Conservation (phyloP, 2,888 invertebrate species). For the Caenorhabditis uteleia region DNA sequence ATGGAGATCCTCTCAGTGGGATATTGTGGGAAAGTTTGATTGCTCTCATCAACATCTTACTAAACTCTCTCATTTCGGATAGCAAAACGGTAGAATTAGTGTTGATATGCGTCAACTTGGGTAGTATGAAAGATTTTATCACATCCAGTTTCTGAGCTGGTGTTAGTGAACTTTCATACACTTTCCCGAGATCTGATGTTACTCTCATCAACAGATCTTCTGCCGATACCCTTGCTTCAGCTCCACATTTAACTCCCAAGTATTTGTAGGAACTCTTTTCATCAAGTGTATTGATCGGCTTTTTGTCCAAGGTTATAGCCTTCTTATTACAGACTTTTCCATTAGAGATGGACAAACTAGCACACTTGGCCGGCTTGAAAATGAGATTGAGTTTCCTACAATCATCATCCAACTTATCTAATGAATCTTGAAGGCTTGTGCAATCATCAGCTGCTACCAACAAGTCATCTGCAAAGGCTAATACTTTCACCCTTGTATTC, state of each 20-base stretch:
- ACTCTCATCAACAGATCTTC: background rate
- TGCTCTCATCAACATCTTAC: background rate
- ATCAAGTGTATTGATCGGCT: conserved; percentile 3
- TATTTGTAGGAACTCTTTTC: conserved; percentile 16
- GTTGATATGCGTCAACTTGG: conserved; percentile 9
- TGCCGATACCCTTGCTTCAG: background rate
- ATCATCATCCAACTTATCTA: conserved; percentile 5
- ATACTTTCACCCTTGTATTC: conserved; percentile 1
- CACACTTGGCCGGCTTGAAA: conserved; percentile 40
- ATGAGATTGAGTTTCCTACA: conserved; percentile 13
- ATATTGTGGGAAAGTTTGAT: conserved; percentile 3
- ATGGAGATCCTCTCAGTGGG: conserved; percentile 1
- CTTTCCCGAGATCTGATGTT: background rate
- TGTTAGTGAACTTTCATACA: background rate
- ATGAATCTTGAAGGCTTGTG: conserved; percentile 1
- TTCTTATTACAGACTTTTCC: too few relatives aligned
- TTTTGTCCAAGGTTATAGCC: conserved; percentile 1
- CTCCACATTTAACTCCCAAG: conserved; percentile 8
- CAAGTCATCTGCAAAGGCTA: conserved; percentile 38
- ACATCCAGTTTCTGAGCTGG: conserved; percentile 13
- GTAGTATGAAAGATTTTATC: conserved; percentile 8
- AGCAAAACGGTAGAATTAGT: background rate
- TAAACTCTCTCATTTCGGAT: conserved; percentile 4
- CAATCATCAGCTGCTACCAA: conserved; percentile 7
- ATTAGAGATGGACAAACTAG: conserved; percentile 8